Conservation (phyloP, 2,888 invertebrate genomes). For the Vandiemenella viatica region DNA sequence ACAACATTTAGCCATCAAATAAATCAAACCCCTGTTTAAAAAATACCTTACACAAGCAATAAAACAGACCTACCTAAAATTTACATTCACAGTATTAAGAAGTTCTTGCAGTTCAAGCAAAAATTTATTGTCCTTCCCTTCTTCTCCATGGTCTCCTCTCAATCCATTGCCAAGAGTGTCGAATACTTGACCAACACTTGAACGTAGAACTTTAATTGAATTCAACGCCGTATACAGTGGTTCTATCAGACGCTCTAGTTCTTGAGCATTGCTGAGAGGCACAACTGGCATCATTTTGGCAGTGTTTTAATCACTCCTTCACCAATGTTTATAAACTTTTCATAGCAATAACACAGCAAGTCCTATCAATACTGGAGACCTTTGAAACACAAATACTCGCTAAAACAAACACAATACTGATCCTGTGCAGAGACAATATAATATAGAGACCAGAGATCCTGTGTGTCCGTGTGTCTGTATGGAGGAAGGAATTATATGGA, state of each 20-base stretch:
- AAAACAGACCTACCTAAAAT: conserved; percentile 42
- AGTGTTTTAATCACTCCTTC: too few relatives aligned
- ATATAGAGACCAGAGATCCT: too few relatives aligned
- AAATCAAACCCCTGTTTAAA: not conserved
- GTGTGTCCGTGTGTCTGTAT: too few relatives aligned
- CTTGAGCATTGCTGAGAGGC: not conserved
- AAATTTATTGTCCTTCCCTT: conserved; percentile 23
- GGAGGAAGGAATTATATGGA: too few relatives aligned
- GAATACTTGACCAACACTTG: conserved; percentile 73
- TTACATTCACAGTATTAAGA: conserved; percentile 61
- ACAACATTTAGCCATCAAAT: too few relatives aligned
- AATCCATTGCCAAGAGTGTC: conserved; percentile 71
- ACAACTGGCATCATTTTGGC: not conserved
- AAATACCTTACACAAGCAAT: not conserved
- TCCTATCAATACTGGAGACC: too few relatives aligned
- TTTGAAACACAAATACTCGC: too few relatives aligned
- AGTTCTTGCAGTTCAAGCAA: conserved; percentile 67
- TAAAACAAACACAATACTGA: too few relatives aligned
- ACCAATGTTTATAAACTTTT: too few relatives aligned
- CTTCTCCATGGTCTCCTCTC: conserved; percentile 51
- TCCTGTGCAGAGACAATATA: too few relatives aligned
- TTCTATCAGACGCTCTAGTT: conserved; percentile 4
- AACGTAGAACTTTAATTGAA: conserved; percentile 60
- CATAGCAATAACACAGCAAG: too few relatives aligned
- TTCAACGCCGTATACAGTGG: conserved; percentile 44